Evolutionary conservation across 1,140 invertebrate genomes (phyloP).

Genomic region (Drosophila navojoa): DNA sequence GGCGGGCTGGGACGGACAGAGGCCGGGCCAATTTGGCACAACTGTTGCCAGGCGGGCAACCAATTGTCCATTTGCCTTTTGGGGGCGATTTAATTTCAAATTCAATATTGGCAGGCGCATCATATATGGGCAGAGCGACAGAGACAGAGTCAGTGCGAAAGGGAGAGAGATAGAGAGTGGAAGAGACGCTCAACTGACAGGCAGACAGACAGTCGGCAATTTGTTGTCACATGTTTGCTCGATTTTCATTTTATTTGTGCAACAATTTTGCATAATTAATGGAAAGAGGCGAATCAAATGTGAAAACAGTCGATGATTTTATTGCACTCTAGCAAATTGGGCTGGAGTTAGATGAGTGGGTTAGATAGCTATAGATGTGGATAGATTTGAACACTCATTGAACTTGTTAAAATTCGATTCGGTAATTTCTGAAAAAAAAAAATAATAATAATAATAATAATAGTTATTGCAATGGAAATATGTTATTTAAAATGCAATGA

Average conservation of each 20-base stretch:
- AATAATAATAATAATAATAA: too few species aligned
- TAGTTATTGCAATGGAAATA: too few species aligned
- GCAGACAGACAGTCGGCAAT: slow-evolving; percentile 36
- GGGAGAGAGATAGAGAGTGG: not conserved
- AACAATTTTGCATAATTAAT: slow-evolving; percentile 72
- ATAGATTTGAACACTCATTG: too few species aligned
- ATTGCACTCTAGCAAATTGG: not conserved
- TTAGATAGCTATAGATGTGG: slow-evolving; percentile 6
- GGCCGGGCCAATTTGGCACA: slow-evolving; percentile 65
- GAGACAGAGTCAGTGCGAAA: not conserved
- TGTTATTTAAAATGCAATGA: too few species aligned
- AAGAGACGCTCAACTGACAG: slow-evolving; percentile 8
- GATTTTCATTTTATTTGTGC: slow-evolving; percentile 66
- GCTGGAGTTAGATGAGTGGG: not conserved
- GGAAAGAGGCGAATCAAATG: slow-evolving; percentile 23
- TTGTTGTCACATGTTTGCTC: slow-evolving; percentile 70
- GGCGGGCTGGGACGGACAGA: not conserved
- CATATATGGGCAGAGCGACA: slow-evolving; percentile 22
- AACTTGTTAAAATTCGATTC: too few species aligned
- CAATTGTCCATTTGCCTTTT: slow-evolving; percentile 57
- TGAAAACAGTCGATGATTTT: slow-evolving; percentile 35
- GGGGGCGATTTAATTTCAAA: slow-evolving; percentile 77
- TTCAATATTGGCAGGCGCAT: slow-evolving; percentile 72
- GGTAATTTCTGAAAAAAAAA: too few species aligned
- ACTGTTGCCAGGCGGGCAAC: slow-evolving; percentile 64